These are phyloP conservation scores for Zophobas morio DNA, from an alignment of 1,140 invertebrate genomes.

Conservation along the genomic window DNA sequence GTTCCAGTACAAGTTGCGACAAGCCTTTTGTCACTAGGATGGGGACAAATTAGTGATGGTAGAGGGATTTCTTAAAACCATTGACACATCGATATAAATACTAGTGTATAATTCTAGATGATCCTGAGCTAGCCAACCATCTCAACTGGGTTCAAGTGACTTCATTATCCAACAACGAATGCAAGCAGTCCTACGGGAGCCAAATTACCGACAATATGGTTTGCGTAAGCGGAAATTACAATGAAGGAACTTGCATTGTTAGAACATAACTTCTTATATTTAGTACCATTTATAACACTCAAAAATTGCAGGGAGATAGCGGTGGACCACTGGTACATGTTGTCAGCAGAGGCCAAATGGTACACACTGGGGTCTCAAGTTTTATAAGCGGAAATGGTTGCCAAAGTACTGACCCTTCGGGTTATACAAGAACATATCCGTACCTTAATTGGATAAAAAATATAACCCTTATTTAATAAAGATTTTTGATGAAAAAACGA, in stretches of 20 bases:
- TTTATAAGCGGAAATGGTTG: neutral
- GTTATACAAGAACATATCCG: neutral
- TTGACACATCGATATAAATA: neutral
- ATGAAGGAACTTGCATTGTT: conserved; percentile 23
- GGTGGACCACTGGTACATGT: conserved; percentile 25
- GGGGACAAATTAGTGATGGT: conserved; percentile 25
- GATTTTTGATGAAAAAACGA: neutral
- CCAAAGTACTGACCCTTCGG: neutral
- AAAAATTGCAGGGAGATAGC: conserved; percentile 3
- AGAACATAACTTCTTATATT: neutral
- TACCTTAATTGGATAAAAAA: neutral
- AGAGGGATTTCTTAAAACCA: neutral
- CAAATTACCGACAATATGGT: conserved; percentile 27
- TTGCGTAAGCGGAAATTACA: conserved; percentile 7
- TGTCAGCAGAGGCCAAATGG: neutral
- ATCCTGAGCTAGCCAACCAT: neutral
- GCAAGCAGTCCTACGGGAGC: neutral
- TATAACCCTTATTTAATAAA: neutral
- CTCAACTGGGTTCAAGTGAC: conserved; percentile 2
- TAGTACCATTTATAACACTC: no score
- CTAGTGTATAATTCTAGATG: conserved; percentile 3
- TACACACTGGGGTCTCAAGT: neutral
- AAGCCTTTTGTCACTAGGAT: conserved; percentile 3
- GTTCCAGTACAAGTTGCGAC: neutral
- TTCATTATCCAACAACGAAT: neutral